phyloP scores from a whole-genome alignment of 2,888 invertebrate species.

The Operophtera brumata region DNA sequence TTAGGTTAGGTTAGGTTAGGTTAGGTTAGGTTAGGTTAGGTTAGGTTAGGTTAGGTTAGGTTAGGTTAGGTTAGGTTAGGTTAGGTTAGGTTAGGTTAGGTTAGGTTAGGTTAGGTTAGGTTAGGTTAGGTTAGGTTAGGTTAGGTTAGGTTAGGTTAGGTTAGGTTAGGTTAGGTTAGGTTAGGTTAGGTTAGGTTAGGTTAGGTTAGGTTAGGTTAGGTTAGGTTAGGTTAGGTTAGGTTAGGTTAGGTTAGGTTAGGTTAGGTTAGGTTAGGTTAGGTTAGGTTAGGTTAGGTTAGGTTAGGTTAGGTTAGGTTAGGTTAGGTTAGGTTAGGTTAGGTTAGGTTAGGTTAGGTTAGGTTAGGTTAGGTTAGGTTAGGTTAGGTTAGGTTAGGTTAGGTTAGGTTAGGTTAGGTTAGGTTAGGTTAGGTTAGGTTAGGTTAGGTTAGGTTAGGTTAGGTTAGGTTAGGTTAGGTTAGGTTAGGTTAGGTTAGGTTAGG shows the following conservation, averaged over 20 bases:
- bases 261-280: background rate
- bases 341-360: constrained; percentile 31
- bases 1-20: too few species aligned
- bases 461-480: background rate
- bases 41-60: too few species aligned
- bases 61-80: constrained; percentile 22
- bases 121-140: constrained; percentile 36
- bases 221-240: too few species aligned
- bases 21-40: too few species aligned
- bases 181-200: background rate
- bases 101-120: constrained; percentile 34
- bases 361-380: constrained; percentile 7
- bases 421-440: too few species aligned
- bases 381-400: too few species aligned
- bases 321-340: too few species aligned
- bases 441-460: background rate
- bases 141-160: constrained; percentile 36
- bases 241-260: background rate
- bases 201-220: too few species aligned
- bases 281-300: background rate
- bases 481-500: too few species aligned
- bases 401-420: too few species aligned
- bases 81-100: constrained; percentile 25
- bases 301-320: too few species aligned
- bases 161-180: constrained; percentile 27